Base-by-base conservation (phyloP, 2,113 vertebrate species). In the Pseudorectes ferrugineus region DNA sequence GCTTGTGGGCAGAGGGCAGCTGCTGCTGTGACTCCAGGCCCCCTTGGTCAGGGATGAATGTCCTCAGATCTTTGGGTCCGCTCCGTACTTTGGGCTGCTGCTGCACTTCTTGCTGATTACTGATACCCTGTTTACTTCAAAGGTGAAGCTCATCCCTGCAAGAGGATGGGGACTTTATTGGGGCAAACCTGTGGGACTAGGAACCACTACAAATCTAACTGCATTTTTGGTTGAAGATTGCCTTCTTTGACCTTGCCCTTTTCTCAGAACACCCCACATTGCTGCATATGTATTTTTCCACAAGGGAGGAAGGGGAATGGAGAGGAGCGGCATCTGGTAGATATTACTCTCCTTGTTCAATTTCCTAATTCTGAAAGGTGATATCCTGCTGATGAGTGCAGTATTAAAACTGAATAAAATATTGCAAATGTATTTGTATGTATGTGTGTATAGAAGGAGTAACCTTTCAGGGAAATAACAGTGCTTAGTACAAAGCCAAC, bases 221-320 rank as follows among this genome's bases (percentile, higher is more conserved):
- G 89, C 93, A 85, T 95, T 96, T 96, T 95, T 78, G 89, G 95
- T 96, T 95, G 93, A 96, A 97, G 96, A 96, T 96, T 96, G 94
- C 89, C 94, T 95, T 95, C 96, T 97, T 95, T 96, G 94, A 95
- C 95, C 94, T 96, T 95, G 96, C 87, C 96, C 92, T 94, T 94
- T 95, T 95, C 94, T 91, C 74, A 94, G 95, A 95, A 76, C 91
- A 95, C 91, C 89, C 77, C 84, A 95, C 91, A 91, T 89, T 96
- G 94, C 96, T 95, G 94, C 93, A 96, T 89, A 88, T 95, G 94
- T 92, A 92, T 95, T 96, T 97, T 96, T 85, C 95, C 96, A 95
- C 94, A 91, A 95, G 95, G 92, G 95, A 96, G 94, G 91, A 95
- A 95, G 95, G 93, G 94, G 86, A 96, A 91, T 96, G 94, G 95